Base-by-base conservation (phyloP, 2,113 vertebrate species). In the Mus spicilegus region DNA sequence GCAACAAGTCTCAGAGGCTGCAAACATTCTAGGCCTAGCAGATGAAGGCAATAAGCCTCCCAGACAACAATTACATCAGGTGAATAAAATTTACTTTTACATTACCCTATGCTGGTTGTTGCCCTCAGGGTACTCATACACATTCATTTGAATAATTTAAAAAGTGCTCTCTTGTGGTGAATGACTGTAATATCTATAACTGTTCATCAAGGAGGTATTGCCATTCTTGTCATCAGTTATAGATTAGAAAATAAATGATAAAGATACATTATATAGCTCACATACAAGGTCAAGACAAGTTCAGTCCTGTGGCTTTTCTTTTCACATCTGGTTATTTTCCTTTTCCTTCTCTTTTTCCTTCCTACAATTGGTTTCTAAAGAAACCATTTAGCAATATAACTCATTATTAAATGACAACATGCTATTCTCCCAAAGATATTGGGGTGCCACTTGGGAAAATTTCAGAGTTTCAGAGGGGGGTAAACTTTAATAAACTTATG, bases 101-200 rank as follows among this genome's bases (percentile, higher is more conserved):
- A 36, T 36, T 69, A 84, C 39, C 67, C 33, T 94, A 46, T 49
- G 17, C 22, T 87, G 28, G 7, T 39, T 46, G 51, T 90, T 90
- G 8, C 6, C 17, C 4, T 89, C 19, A 76, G 65, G 30, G 28
- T 36, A 63, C 0, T 39, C 54, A 51, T 36, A 51, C 19, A 46
- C 51, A 65, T 49, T 54, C 4, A 76, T 94, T 81, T 80, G 51
- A 14, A 67, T 70, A 77, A 76, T 72, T 33, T 56, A 36, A n/a
- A 65, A 91, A 56, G 36, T 17, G 1, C n/a, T 24, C 9, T 42
- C 72, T 42, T 72, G 36, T 19, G 73, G 33, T 90, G 67, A 58
- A 33, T 93, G 72, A 67, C 51, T 91, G 92, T 84, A 96, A 86
- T 80, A 93, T 39, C 61, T 20, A 69, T 7, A 87, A 30, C 16